Evolutionary conservation across 1,140 invertebrate genomes (phyloP).

Genomic region (Nautilus pompilius): DNA sequence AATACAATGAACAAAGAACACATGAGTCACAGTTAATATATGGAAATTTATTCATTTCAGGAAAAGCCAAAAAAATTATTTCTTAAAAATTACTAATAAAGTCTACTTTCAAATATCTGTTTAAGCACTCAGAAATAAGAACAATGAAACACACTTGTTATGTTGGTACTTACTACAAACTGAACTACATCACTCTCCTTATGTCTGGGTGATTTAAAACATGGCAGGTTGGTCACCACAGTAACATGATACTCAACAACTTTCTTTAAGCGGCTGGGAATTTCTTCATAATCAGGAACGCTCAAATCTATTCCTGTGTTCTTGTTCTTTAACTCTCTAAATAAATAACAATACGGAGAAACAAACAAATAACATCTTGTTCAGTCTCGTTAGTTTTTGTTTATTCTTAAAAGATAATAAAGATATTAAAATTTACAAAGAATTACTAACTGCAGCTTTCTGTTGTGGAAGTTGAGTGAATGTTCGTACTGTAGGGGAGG

Average conservation of each 20-base stretch:
- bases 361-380: too few species aligned
- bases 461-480: too few species aligned
- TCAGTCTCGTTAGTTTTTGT: too few species aligned
- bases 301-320: conserved; percentile 37
- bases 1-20: neutral
- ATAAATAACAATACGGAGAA: conserved; percentile 5
- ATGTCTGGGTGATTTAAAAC: conserved; percentile 43
- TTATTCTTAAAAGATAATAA: too few species aligned
- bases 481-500: too few species aligned
- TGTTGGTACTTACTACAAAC: conserved; percentile 42
- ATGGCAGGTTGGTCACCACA: conserved; percentile 34
- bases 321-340: conserved; percentile 41
- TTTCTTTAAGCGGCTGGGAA: conserved; percentile 24
- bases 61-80: neutral
- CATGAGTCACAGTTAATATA: neutral
- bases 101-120: neutral
- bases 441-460: too few species aligned
- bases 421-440: too few species aligned
- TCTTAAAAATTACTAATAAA: neutral
- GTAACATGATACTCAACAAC: conserved; percentile 39
- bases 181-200: conserved; percentile 44
- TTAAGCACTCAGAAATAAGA: neutral
- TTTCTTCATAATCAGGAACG: conserved; percentile 32
- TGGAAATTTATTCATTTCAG: neutral
- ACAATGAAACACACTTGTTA: neutral